Percentiles rank a stretch among this genome's conserved stretches.
These are phyloP conservation scores for Gobio gobio DNA, from an alignment of 2,113 vertebrate species.

Conservation along the genomic window DNA sequence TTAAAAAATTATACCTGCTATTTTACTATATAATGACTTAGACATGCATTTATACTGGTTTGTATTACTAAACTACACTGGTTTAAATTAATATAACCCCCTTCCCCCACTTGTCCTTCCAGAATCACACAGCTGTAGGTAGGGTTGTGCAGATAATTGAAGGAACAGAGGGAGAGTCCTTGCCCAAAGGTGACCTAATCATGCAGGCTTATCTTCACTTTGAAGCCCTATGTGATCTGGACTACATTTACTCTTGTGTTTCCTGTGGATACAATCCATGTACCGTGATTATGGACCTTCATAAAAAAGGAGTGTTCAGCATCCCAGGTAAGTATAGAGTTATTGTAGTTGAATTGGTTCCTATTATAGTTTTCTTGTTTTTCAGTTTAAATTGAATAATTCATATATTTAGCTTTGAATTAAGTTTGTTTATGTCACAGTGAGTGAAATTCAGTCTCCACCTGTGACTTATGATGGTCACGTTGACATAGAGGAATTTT, in stretches of 20 bases:
- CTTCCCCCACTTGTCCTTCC: too few relatives aligned
- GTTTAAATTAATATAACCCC: too few relatives aligned
- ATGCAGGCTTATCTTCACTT: not conserved
- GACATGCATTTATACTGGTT: too few relatives aligned
- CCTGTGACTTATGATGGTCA: not conserved
- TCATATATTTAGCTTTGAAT: not conserved
- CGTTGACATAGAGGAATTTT: not conserved
- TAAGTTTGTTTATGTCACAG: not conserved
- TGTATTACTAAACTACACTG: too few relatives aligned
- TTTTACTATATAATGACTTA: too few relatives aligned
- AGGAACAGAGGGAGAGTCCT: too few relatives aligned
- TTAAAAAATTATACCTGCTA: too few relatives aligned
- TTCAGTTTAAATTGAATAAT: not conserved
- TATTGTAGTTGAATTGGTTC: not conserved
- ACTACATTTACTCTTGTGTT: constrained; percentile 5
- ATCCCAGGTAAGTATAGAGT: constrained; percentile 10
- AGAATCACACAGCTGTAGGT: too few relatives aligned
- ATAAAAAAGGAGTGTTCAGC: constrained; percentile 20
- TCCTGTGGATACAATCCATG: not conserved
- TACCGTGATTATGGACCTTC: not conserved
- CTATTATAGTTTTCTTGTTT: not conserved
- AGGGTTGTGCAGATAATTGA: too few relatives aligned
- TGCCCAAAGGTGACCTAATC: not conserved
- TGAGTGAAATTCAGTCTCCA: not conserved
- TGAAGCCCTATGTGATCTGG: not conserved